Conservation (phyloP, 2,888 invertebrate species). For the Aleiodes testaceus region DNA sequence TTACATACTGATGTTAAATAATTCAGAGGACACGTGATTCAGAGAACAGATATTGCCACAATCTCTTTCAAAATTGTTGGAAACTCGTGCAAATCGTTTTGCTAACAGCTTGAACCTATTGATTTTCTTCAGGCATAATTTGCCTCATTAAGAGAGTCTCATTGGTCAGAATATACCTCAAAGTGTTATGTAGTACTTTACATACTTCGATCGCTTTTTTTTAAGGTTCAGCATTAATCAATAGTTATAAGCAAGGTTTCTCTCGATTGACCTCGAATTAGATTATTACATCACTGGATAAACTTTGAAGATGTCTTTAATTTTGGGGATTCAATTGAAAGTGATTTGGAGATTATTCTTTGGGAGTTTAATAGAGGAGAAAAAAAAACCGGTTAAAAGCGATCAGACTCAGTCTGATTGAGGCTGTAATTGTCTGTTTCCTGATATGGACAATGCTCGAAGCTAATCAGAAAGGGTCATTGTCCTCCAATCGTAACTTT, state of each 20-base stretch:
- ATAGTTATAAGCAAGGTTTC: not conserved
- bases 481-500: constrained; percentile 13
- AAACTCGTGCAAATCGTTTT: too few species aligned
- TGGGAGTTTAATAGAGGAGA: not conserved
- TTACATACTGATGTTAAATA: not conserved
- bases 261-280: constrained; percentile 1
- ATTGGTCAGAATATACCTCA: too few species aligned
- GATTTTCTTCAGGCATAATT: too few species aligned
- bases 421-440: constrained; percentile 25
- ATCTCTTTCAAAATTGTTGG: too few species aligned
- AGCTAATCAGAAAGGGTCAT: constrained; percentile 24
- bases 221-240: constrained; percentile 1
- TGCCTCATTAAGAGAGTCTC: too few species aligned
- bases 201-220: not conserved
- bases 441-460: constrained; percentile 8
- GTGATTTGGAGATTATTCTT: not conserved
- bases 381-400: not conserved
- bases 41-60: not conserved
- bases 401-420: constrained; percentile 26
- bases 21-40: not conserved
- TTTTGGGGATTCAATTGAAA: not conserved
- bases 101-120: too few species aligned
- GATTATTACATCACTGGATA: not conserved
- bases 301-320: too few species aligned
- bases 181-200: not conserved